A percentile compares a stretch with the other conserved stretches of the same genome.
phyloP scores from a whole-genome alignment of 2,797 vertebrate genomes.

The Helarctos malayanus region DNA sequence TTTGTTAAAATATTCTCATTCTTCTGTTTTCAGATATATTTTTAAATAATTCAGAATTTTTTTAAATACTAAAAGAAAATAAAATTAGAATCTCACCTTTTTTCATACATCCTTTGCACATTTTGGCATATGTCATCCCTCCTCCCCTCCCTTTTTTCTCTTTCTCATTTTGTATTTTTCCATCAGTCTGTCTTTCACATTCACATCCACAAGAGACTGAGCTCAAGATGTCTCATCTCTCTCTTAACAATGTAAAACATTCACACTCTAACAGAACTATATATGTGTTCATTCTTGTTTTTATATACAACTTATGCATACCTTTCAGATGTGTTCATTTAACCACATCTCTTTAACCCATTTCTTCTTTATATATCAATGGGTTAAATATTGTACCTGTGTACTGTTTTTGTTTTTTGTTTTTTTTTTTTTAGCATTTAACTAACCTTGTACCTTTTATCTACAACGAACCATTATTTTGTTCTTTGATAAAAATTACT shows the following conservation, averaged over 20 bases:
- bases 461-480: not conserved
- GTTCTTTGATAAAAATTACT: constrained; percentile 44
- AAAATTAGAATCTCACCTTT: constrained; percentile 40
- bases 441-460: constrained; percentile 18
- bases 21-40: not conserved
- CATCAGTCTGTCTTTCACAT: not conserved
- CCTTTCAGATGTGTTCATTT: constrained; percentile 19
- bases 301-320: not conserved
- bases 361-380: constrained; percentile 34
- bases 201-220: not conserved
- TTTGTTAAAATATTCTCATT: constrained; percentile 4
- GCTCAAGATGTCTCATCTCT: not conserved
- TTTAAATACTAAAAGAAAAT: constrained; percentile 16
- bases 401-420: not conserved
- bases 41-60: constrained; percentile 40
- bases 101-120: not conserved
- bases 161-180: not conserved
- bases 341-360: not conserved
- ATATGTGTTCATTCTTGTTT: not conserved
- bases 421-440: not conserved
- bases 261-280: not conserved
- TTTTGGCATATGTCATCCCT: not conserved
- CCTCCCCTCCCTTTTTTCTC: not conserved
- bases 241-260: not conserved
- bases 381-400: constrained; percentile 4